Percentiles rank a stretch among this genome's conserved stretches.
Evolutionary conservation across 2,888 invertebrate species (phyloP).

Genomic region (Nezara viridula): DNA sequence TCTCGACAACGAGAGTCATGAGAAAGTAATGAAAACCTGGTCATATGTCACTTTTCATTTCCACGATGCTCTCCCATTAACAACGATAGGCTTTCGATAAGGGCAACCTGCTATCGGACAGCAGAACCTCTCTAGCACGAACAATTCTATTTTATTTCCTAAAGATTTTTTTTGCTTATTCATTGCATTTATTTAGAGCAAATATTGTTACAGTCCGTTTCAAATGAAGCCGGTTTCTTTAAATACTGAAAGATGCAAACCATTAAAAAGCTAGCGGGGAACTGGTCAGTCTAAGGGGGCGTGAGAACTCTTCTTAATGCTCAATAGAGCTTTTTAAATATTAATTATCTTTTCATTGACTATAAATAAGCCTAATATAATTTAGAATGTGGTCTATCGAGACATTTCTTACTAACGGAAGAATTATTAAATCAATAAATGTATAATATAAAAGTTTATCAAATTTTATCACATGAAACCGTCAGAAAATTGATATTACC

Average conservation of each 20-base stretch:
- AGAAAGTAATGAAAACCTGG: conserved; percentile 38
- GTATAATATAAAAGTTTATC: too few species aligned
- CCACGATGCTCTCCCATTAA: not conserved
- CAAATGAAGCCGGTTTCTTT: not conserved
- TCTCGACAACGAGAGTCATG: conserved; percentile 25
- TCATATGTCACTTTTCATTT: conserved; percentile 46
- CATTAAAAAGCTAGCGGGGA: not conserved
- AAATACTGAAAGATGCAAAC: not conserved
- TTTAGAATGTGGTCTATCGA: too few species aligned
- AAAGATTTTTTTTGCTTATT: not conserved
- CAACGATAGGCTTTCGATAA: not conserved
- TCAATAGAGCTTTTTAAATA: not conserved
- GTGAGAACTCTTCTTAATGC: not conserved
- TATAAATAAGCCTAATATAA: too few species aligned
- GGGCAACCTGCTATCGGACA: not conserved
- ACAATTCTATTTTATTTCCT: not conserved
- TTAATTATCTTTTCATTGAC: too few species aligned
- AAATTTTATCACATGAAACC: too few species aligned
- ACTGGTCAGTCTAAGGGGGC: not conserved
- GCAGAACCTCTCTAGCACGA: too few species aligned
- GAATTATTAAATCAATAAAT: too few species aligned
- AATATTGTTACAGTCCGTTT: not conserved
- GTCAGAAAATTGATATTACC: too few species aligned
- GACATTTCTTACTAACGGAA: too few species aligned
- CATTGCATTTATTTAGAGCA: not conserved